A percentile compares a stretch with the other conserved stretches of the same genome.
Evolutionary conservation across 2,113 vertebrate species (phyloP).

Genomic region (Hippocampus zosterae): DNA sequence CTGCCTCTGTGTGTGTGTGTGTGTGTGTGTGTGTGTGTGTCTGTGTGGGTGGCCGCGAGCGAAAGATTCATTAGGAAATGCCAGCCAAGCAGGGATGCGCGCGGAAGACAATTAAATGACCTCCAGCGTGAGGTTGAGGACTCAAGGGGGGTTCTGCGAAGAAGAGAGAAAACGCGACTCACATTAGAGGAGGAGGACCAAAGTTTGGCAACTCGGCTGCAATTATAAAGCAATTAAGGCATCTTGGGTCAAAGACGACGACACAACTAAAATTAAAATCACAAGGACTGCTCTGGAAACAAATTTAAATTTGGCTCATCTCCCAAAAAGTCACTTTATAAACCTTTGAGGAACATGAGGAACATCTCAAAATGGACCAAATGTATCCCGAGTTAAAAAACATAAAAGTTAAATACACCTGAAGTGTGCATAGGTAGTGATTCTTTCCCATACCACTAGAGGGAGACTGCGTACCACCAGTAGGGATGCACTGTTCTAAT

Average conservation of each 20-base stretch:
- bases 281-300: conserved; percentile 12
- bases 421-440: too few relatives aligned
- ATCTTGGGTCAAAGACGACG: conserved; percentile 3
- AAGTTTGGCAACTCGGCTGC: conserved; percentile 19
- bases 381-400: too few relatives aligned
- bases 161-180: conserved; percentile 15
- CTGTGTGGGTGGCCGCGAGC: conserved; percentile 2
- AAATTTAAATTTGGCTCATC: conserved; percentile 11
- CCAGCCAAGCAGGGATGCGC: conserved; percentile 23
- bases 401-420: too few relatives aligned
- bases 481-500: too few relatives aligned
- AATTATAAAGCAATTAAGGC: conserved; percentile 37
- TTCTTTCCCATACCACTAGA: too few relatives aligned
- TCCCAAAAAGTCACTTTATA: conserved; percentile 18
- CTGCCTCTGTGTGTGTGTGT: conserved; percentile 14
- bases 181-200: conserved; percentile 10
- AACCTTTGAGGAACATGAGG: too few relatives aligned
- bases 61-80: conserved; percentile 58
- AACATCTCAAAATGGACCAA: too few relatives aligned
- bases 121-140: conserved; percentile 40
- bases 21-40: conserved; percentile 23
- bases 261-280: neutral
- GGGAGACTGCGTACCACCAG: too few relatives aligned
- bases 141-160: conserved; percentile 22
- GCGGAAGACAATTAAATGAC: conserved; percentile 57